Conservation (phyloP, 2,797 vertebrate species). For the Semaprochilodus insignis region DNA sequence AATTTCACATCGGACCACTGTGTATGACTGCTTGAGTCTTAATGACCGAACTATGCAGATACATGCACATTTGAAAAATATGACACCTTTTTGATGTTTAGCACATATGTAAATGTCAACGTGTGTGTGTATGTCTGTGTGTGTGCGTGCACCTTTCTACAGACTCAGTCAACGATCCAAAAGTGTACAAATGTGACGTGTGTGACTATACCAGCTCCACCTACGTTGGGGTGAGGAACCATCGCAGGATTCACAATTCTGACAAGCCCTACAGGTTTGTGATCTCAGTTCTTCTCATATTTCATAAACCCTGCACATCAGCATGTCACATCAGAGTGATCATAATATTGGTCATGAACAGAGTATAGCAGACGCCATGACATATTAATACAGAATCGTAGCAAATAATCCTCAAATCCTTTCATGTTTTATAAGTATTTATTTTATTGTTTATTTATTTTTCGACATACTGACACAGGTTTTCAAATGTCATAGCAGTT, state of each 20-base stretch:
- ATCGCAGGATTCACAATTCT: constrained; percentile 92
- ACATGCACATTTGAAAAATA: no score
- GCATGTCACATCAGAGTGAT: neutral
- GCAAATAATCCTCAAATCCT: no score
- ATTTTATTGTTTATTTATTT: no score
- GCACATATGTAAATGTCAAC: neutral
- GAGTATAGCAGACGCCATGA: no score
- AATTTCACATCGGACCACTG: no score
- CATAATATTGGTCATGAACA: no score
- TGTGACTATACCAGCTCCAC: constrained; percentile 96
- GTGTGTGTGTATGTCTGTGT: constrained; percentile 29
- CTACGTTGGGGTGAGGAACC: constrained; percentile 94
- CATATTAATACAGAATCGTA: no score
- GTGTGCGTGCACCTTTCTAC: constrained; percentile 46
- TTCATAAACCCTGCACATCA: neutral
- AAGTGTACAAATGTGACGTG: constrained; percentile 91
- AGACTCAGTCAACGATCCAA: constrained; percentile 78
- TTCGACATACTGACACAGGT: constrained; percentile 1
- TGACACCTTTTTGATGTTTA: no score
- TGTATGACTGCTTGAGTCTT: no score
- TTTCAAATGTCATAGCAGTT: neutral
- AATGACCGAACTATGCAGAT: no score
- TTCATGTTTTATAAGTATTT: no score
- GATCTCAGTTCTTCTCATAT: neutral
- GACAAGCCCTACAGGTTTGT: constrained; percentile 97